These are phyloP conservation scores for Melieria omissa DNA, from an alignment of 2,888 invertebrate genomes.

Conservation along the genomic window DNA sequence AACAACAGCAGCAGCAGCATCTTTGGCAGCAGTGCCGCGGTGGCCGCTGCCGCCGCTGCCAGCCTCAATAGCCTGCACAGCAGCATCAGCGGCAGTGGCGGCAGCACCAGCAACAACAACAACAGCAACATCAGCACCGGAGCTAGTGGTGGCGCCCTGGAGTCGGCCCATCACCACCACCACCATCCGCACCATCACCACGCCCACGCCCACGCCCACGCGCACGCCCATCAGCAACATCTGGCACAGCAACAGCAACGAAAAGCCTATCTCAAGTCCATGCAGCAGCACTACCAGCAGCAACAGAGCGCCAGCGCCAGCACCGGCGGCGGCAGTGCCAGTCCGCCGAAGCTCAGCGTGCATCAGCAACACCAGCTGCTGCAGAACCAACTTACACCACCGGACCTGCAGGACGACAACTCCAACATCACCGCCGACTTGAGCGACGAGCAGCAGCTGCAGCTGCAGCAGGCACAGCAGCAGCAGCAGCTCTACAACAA, in stretches of 20 bases:
- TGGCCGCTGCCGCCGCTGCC: constrained; percentile 51
- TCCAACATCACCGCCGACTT: constrained; percentile 62
- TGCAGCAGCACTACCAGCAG: constrained; percentile 43
- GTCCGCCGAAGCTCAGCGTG: constrained; percentile 45
- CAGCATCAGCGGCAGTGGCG: constrained; percentile 43
- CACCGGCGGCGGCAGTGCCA: constrained; percentile 41
- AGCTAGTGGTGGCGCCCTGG: constrained; percentile 35
- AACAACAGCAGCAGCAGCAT: constrained; percentile 50
- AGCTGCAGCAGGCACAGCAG: constrained; percentile 51
- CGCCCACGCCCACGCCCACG: constrained; percentile 37
- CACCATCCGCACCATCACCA: constrained; percentile 21
- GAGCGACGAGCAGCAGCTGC: constrained; percentile 59
- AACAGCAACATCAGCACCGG: constrained; percentile 51
- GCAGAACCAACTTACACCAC: constrained; percentile 55
- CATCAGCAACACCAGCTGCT: constrained; percentile 53
- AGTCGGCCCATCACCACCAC: constrained; percentile 26
- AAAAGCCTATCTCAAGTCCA: constrained; percentile 42
- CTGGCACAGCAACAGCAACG: constrained; percentile 54
- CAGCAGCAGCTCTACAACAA: constrained; percentile 62
- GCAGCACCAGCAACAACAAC: constrained; percentile 49
- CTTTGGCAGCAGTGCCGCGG: constrained; percentile 47
- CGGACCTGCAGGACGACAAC: constrained; percentile 54
- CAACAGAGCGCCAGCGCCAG: constrained; percentile 41
- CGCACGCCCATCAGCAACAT: constrained; percentile 51
- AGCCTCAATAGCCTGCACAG: constrained; percentile 56